These are phyloP conservation scores for Pristionchus fissidentatus DNA, from an alignment of 2,888 invertebrate species.

Conservation along the genomic window DNA sequence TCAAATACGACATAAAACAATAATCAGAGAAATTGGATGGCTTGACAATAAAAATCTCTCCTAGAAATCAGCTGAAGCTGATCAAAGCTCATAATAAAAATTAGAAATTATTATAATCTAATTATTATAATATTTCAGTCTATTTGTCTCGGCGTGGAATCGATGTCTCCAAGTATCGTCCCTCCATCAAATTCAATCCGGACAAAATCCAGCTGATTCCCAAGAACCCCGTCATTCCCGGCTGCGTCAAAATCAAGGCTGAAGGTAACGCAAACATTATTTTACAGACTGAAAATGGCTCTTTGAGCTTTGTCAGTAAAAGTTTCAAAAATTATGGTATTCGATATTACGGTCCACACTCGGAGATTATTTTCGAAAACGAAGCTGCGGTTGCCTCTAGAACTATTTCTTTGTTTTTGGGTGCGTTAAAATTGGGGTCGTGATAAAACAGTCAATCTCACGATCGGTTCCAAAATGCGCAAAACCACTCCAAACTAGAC, in stretches of 20 bases:
- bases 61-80: neutral
- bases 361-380: no score
- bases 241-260: slow-evolving; percentile 75
- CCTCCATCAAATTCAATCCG: slow-evolving; percentile 73
- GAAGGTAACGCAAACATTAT: slow-evolving; percentile 60
- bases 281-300: no score
- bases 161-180: slow-evolving; percentile 73
- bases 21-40: neutral
- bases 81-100: neutral
- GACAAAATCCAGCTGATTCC: slow-evolving; percentile 75
- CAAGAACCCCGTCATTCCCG: slow-evolving; percentile 75
- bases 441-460: no score
- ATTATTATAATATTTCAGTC: slow-evolving; percentile 58
- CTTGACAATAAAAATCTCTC: neutral
- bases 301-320: neutral
- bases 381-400: no score
- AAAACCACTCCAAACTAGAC: no score
- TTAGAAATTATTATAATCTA: neutral
- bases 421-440: no score
- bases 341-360: neutral
- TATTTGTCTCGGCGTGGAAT: slow-evolving; percentile 73
- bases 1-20: no score
- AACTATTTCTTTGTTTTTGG: no score
- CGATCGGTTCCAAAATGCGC: no score
- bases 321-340: neutral